These are phyloP conservation scores for Propsilocerus akamusi DNA, from an alignment of 1,140 invertebrate species.

Conservation along the genomic window DNA sequence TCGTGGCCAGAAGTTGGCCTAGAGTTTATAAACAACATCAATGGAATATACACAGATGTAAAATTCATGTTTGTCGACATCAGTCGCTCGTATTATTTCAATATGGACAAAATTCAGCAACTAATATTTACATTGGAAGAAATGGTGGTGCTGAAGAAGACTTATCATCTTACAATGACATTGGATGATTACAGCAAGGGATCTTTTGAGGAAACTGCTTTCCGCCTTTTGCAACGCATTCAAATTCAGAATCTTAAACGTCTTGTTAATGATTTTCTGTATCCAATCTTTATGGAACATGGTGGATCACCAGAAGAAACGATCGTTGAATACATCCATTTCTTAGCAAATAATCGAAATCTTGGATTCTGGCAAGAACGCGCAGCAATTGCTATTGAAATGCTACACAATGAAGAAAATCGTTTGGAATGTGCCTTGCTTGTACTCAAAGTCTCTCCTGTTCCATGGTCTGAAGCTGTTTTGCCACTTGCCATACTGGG, in stretches of 20 bases:
- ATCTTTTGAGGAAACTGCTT: constrained; percentile 18
- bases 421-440: constrained; percentile 17
- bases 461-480: constrained; percentile 18
- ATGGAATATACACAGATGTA: constrained; percentile 18
- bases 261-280: constrained; percentile 18
- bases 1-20: constrained; percentile 22
- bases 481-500: constrained; percentile 15
- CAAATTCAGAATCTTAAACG: constrained; percentile 18
- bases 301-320: constrained; percentile 15
- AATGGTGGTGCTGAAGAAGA: constrained; percentile 17
- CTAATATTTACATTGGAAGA: constrained; percentile 19
- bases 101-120: constrained; percentile 16
- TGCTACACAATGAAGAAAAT: constrained; percentile 21
- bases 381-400: constrained; percentile 15
- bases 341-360: constrained; percentile 15
- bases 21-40: constrained; percentile 19
- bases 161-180: constrained; percentile 18
- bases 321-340: constrained; percentile 16
- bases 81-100: constrained; percentile 16
- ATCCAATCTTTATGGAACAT: constrained; percentile 20
- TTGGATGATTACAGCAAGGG: constrained; percentile 19
- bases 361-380: constrained; percentile 18
- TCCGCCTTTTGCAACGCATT: constrained; percentile 19
- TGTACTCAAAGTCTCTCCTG: constrained; percentile 16
- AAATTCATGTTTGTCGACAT: constrained; percentile 20